Evolutionary conservation across 2,888 invertebrate genomes (phyloP), one percentile per base, ranked within the genome.

Genomic region (Imbricaverruca yamaguchii): DNA sequence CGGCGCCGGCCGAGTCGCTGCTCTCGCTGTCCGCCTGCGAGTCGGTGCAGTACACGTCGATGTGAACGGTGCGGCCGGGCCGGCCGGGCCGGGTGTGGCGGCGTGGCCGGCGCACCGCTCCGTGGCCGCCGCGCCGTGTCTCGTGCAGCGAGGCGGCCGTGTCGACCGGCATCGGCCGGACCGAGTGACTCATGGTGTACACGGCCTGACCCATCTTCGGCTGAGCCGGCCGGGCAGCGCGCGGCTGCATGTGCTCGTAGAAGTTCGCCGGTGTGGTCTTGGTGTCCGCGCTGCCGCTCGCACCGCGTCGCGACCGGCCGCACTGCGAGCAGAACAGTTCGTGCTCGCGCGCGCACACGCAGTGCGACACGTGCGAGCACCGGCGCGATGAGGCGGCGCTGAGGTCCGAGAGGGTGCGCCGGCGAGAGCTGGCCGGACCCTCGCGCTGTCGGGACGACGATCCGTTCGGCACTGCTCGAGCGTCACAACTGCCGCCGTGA

Each of bases 41-140:
- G 63, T 80, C 80, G 81, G 82, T 83, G 80, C 83, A 83, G 82
- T 83, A 83, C 63, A 83, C 83, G 69, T 83, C 83, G 80, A 83
- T 83, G 82, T 83, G 83, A 55, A 83, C 83, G 69, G 83, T 83
- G 65, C 83, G 82, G 25, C 69, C 69, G 69, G 6, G 65, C 25
- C 21, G 15, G 7, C 0, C 12, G 13, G 12, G 15, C 39, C 39
- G 13, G 69, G 13, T 12, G 13, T n/a, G 12, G 59, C 59, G 59
- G 15, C 59, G 59, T 15, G 59, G 15, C 4, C 59, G 69, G 6
- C 69, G 69, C 69, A 13, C 11, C 69, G 25, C n/a, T 1, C 69
- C 3, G 12, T 39, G 25, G 6, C 69, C 6, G 15, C 1, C 15
- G 21, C 69, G 25, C 39, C n/a, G 7, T 12, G 39, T 6, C 25